Evolutionary conservation across 2,797 vertebrate species (phyloP).

Genomic region (Psittacula derbiana): DNA sequence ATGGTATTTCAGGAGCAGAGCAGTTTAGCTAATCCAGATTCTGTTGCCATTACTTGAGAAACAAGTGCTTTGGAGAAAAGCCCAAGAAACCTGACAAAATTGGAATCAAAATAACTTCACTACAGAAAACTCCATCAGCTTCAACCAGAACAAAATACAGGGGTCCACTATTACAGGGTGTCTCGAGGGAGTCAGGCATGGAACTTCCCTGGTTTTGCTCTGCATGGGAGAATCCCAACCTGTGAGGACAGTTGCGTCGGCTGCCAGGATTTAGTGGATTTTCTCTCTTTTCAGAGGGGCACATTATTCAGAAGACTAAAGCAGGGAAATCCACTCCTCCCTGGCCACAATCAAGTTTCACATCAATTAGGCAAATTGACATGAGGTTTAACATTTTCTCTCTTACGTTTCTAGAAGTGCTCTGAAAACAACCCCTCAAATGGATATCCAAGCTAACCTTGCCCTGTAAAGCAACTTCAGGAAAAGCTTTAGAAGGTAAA

Average conservation of each 20-base stretch:
- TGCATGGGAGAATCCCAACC: not conserved
- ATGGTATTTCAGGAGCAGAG: not conserved
- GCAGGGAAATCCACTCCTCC: constrained; percentile 15
- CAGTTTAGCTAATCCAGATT: not conserved
- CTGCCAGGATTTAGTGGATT: constrained; percentile 34
- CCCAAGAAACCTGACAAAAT: not conserved
- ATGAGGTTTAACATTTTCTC: constrained; percentile 57
- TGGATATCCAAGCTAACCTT: not conserved
- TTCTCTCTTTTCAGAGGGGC: constrained; percentile 50
- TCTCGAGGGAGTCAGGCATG: not conserved
- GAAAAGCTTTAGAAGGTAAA: not conserved
- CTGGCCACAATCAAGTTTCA: constrained; percentile 35
- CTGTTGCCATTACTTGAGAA: not conserved
- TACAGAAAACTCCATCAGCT: not conserved
- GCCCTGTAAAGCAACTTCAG: not conserved
- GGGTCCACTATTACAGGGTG: not conserved
- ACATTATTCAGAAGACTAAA: constrained; percentile 45
- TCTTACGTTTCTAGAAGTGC: not conserved
- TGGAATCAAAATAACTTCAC: not conserved
- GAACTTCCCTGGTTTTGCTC: not conserved
- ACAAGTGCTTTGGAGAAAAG: not conserved
- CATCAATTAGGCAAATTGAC: constrained; percentile 58
- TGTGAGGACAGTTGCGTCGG: not conserved
- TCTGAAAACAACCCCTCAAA: not conserved
- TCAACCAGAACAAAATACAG: not conserved